Evolutionary conservation across 1,140 invertebrate species (phyloP).

Genomic region (Scaptomyza hsui): DNA sequence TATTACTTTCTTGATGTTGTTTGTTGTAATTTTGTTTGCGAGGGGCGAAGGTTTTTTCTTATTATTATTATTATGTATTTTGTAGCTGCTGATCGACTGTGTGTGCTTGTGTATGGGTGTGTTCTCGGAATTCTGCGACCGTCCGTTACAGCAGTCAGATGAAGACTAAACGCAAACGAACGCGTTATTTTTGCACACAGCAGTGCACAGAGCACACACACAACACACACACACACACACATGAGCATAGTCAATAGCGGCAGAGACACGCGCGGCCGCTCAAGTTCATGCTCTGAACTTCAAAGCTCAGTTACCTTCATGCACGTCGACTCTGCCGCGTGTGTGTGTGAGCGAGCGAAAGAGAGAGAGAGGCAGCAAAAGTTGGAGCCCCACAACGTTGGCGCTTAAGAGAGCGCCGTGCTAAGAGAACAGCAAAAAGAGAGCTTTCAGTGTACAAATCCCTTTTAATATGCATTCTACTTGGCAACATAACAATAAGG

Average conservation of each 20-base stretch:
- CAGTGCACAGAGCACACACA: conserved; percentile 58
- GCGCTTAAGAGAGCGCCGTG: conserved; percentile 27
- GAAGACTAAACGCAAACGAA: conserved; percentile 70
- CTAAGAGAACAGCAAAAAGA: conserved; percentile 21
- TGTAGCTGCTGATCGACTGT: conserved; percentile 43
- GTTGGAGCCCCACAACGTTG: conserved; percentile 9
- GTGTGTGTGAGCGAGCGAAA: conserved; percentile 13
- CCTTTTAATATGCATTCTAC: conserved; percentile 29
- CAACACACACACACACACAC: conserved; percentile 9
- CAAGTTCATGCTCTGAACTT: conserved; percentile 81
- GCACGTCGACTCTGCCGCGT: conserved; percentile 19
- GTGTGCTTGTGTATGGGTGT: conserved; percentile 5
- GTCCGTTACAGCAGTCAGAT: conserved; percentile 76
- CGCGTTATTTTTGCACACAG: conserved; percentile 78
- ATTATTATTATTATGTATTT: conserved; percentile 11
- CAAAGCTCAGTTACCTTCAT: conserved; percentile 76
- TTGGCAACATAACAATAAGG: conserved; percentile 31
- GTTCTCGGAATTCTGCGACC: conserved; percentile 65
- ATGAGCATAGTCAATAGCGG: conserved; percentile 34
- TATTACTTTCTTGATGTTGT: conserved; percentile 63
- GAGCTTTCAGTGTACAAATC: conserved; percentile 5
- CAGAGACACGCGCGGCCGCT: conserved; percentile 65
- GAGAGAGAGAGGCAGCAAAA: conserved; percentile 14
- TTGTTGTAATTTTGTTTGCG: conserved; percentile 34
- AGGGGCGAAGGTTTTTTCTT: conserved; percentile 56